Percentiles rank a stretch among this genome's conserved stretches.
phyloP scores from a whole-genome alignment of 2,888 invertebrate species.

The Tenthredo livida region DNA sequence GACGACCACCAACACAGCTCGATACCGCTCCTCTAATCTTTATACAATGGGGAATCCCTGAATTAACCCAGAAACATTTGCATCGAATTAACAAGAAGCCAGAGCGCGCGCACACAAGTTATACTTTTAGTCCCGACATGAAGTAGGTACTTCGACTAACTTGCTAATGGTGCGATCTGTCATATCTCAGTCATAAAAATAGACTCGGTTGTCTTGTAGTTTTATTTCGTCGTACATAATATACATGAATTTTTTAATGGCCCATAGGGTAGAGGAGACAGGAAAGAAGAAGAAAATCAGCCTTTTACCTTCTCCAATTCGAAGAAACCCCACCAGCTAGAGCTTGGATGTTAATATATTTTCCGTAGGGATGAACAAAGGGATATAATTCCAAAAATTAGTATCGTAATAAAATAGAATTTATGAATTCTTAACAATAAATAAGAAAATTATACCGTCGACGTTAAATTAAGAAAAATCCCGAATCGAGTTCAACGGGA shows the following conservation, averaged over 20 bases:
- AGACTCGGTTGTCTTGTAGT: constrained; percentile 20
- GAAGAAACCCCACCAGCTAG: background rate
- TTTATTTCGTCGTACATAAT: constrained; percentile 19
- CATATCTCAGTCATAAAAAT: constrained; percentile 48
- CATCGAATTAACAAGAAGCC: constrained; percentile 30
- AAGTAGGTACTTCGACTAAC: constrained; percentile 38
- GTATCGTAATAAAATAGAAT: constrained; percentile 54
- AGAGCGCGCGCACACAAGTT: background rate
- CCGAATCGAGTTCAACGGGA: constrained; percentile 56
- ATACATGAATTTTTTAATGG: constrained; percentile 33
- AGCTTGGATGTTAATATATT: background rate
- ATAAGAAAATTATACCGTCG: constrained; percentile 53
- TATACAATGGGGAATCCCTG: constrained; percentile 18
- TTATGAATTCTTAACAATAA: constrained; percentile 48
- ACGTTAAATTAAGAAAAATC: constrained; percentile 64
- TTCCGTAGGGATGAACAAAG: constrained; percentile 12
- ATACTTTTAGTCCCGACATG: background rate
- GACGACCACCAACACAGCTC: constrained; percentile 27
- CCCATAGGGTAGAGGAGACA: background rate
- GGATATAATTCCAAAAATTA: constrained; percentile 53
- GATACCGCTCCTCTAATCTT: constrained; percentile 6
- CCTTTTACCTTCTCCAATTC: background rate
- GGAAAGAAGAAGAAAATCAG: constrained; percentile 27
- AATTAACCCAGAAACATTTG: constrained; percentile 48
- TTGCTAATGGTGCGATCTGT: constrained; percentile 52